Evolutionary conservation across 2,113 vertebrate genomes (phyloP), one percentile per base, ranked within the genome.

Genomic region (Zosterops japonicus): DNA sequence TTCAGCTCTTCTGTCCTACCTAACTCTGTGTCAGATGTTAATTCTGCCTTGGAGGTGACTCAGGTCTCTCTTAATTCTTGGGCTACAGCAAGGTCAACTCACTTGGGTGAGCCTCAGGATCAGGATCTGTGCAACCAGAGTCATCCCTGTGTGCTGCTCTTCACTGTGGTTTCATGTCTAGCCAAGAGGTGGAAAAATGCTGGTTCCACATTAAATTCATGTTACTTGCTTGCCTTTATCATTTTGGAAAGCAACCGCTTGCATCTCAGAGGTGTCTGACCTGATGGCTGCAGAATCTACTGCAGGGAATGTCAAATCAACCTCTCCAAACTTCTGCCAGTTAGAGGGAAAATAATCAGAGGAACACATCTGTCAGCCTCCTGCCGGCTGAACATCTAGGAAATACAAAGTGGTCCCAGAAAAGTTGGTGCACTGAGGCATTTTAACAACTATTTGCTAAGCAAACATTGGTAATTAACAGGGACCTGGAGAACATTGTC

Each of bases 401-500:
- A 91, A 92, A 90, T 33, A 55, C 46, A 90, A 72, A 75, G 33
- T 42, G n/a, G 31, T 49, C 42, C 50, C 31, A 55, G 69, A 89
- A 82, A 93, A 70, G 65, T 71, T 78, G 63, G 31, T 84, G 72
- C 81, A 56, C 70, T 46, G 70, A 78, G 68, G 59, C 84, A 76
- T 60, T 84, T 72, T 61, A 92, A 33, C 46, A 63, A 28, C 46
- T 96, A 61, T 96, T 94, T 96, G 79, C 91, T 94, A 78, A 93
- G 82, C 87, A 94, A 96, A 95, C 77, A 88, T 2, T 75, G 27
- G 79, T 77, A 90, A 87, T 76, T 83, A 90, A 63, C 44, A 71
- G 76, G 68, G 64, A 74, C 77, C 33, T 53, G 61, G 75, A 95
- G 74, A 96, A 63, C 71, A 56, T 27, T 57, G 55, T 53, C 67